These are phyloP conservation scores for Meloidogyne floridensis DNA, from an alignment of 1,140 invertebrate species.

Conservation along the genomic window DNA sequence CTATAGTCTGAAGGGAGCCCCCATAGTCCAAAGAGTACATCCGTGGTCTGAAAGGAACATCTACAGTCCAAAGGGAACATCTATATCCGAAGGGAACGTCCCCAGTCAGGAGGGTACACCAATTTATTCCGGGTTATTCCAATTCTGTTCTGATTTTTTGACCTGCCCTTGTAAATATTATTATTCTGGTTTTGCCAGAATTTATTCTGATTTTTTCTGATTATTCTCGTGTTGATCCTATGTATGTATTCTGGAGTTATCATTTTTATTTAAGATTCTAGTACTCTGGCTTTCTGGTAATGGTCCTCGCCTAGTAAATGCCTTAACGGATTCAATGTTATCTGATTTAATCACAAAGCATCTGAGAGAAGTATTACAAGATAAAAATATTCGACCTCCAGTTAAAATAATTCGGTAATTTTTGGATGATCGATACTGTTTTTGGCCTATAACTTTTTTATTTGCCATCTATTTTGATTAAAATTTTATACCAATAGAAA, in stretches of 20 bases:
- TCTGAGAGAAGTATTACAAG: slow-evolving; percentile 30
- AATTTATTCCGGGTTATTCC: too few species aligned
- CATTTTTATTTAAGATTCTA: slow-evolving; percentile 27
- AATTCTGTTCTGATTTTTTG: not conserved
- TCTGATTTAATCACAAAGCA: slow-evolving; percentile 29
- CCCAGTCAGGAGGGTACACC: too few species aligned
- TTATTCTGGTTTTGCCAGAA: not conserved
- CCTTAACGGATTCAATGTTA: slow-evolving; percentile 33
- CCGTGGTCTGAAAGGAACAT: too few species aligned
- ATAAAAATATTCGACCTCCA: slow-evolving; percentile 31
- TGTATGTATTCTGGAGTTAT: too few species aligned
- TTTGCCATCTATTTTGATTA: too few species aligned
- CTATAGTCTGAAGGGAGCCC: too few species aligned
- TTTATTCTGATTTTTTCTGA: not conserved
- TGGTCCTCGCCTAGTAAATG: slow-evolving; percentile 38
- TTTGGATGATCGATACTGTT: not conserved
- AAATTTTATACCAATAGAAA: too few species aligned
- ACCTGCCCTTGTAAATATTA: too few species aligned
- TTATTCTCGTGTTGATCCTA: too few species aligned
- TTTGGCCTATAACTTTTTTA: too few species aligned
- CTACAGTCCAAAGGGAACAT: not conserved
- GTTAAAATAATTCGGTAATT: slow-evolving; percentile 34
- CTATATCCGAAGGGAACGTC: too few species aligned
- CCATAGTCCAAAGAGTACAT: too few species aligned
- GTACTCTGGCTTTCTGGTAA: slow-evolving; percentile 44